Evolutionary conservation across 2,888 invertebrate species (phyloP), one percentile per base, ranked within the genome.

Genomic region (Cotesia congregata): DNA sequence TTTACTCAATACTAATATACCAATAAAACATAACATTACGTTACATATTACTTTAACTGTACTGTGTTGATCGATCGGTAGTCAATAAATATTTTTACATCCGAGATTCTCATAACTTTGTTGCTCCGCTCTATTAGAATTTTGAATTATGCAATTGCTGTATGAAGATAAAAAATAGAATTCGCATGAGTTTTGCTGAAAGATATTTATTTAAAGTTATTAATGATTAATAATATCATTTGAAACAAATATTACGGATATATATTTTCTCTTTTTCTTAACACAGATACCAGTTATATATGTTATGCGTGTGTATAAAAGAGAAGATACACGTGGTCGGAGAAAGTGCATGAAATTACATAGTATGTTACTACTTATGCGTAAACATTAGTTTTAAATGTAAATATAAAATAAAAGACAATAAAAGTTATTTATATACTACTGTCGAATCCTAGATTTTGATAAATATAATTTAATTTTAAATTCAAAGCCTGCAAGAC

Each of bases 311-410:
- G 64, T 64, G 17, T 20, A 64, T 64, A 20, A 64, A 7, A 20
- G 64, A 20, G 9, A 64, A 64, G 64, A 64, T 64, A 20, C 20
- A 64, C 74, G 60, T 59, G 74, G 40, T 15, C 15, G 62, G 76
- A 72, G 76, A 76, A 76, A 76, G 76, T 62, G 30, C 30, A 30
- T 30, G 12, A 67, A 30, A 72, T 76, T 76, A 68, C 41, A 67
- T 62, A 30, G 68, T 15, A 61, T 41, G 59, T 71, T 62, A 62
- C 71, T 39, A 15, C 71, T 71, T 72, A 65, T 72, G 72, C 72
- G 75, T 72, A 67, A 67, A 68, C 67, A 61, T 75, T 65, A 38
- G 41, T n/a, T 60, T 64, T 70, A n/a, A 30, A 70, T 70, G 15
- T 65, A 40, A 15, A 41, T 39, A 61, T 39, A 64, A 72, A 17